Evolutionary conservation across 2,888 invertebrate species (phyloP).

Genomic region (Patella pellucida): DNA sequence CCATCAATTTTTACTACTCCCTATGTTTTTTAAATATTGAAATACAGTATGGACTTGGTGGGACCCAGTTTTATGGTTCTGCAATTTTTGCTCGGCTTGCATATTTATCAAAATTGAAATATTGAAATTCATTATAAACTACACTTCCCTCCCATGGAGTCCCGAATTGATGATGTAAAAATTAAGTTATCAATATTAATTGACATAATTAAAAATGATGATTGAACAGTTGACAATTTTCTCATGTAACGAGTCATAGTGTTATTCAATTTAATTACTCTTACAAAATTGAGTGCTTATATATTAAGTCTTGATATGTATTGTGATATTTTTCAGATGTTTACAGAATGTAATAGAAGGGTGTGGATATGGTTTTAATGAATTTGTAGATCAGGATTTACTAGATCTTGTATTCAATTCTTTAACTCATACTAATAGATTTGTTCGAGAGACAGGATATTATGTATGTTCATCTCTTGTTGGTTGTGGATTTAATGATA

Average conservation of each 20-base stretch:
- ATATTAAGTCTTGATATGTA: neutral
- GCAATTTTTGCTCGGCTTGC: too few species aligned
- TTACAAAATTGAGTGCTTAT: neutral
- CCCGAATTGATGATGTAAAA: too few species aligned
- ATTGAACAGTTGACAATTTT: too few species aligned
- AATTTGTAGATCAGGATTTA: conserved; percentile 71
- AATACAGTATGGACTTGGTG: too few species aligned
- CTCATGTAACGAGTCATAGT: neutral
- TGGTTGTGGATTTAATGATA: conserved; percentile 63
- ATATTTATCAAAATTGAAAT: too few species aligned
- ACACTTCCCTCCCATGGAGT: too few species aligned
- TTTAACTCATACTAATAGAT: conserved; percentile 73
- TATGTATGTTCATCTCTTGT: conserved; percentile 72
- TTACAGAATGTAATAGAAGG: conserved; percentile 73
- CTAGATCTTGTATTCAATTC: conserved; percentile 72
- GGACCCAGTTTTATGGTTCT: too few species aligned
- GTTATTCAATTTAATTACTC: neutral
- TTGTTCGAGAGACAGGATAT: conserved; percentile 75
- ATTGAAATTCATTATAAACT: too few species aligned
- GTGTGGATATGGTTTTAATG: conserved; percentile 71
- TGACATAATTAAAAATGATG: too few species aligned
- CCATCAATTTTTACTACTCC: too few species aligned
- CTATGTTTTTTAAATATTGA: too few species aligned
- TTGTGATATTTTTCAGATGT: conserved; percentile 60
- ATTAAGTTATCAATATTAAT: too few species aligned